Percentiles rank a stretch among this genome's conserved stretches.
phyloP scores from a whole-genome alignment of 1,140 invertebrate genomes.

The Achroia grisella region DNA sequence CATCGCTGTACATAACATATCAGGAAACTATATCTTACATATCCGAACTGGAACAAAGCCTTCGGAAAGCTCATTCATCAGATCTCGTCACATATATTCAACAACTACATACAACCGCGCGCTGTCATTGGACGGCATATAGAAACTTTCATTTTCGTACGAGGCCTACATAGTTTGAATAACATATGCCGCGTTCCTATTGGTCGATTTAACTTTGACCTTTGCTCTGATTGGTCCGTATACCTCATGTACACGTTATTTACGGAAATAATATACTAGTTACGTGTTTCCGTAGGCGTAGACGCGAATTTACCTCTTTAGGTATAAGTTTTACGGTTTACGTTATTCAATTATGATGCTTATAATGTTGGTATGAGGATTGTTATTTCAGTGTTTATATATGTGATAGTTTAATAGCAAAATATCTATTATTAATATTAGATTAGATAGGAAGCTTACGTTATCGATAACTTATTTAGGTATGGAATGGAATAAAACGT shows the following conservation, averaged over 20 bases:
- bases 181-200: constrained; percentile 10
- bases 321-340: no score
- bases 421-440: no score
- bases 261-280: constrained; percentile 18
- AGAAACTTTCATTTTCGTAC: constrained; percentile 13
- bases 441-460: no score
- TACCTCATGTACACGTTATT: constrained; percentile 9
- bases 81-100: not conserved
- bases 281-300: not conserved
- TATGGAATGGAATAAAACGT: no score
- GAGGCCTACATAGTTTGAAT: constrained; percentile 21
- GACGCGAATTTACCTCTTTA: not conserved
- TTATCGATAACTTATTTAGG: no score
- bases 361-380: no score
- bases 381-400: no score
- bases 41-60: no score
- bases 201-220: constrained; percentile 16
- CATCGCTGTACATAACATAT: no score
- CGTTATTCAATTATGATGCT: no score
- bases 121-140: constrained; percentile 7
- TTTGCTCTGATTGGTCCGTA: constrained; percentile 16
- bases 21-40: no score
- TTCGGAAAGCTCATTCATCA: constrained; percentile 1
- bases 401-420: no score
- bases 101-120: constrained; percentile 1